A percentile compares a stretch with the other conserved stretches of the same genome.
phyloP scores from a whole-genome alignment of 2,113 vertebrate species.

The Anhinga rufa region DNA sequence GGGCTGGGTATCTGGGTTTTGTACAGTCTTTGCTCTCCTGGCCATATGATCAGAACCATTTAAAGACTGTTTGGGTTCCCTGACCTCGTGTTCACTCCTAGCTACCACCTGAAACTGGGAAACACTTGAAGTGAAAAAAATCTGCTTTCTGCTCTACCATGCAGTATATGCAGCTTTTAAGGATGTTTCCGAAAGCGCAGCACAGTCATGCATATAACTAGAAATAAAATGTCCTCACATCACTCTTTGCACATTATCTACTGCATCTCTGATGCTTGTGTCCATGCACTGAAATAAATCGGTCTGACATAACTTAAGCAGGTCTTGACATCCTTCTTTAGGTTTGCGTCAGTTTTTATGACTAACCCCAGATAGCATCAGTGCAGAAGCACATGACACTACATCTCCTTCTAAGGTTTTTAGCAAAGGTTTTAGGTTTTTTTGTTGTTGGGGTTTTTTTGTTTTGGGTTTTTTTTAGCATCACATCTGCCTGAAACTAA shows the following conservation, averaged over 20 bases:
- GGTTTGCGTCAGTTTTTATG: background rate
- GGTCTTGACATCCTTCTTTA: background rate
- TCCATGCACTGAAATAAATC: background rate
- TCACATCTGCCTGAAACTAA: background rate
- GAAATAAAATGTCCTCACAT: background rate
- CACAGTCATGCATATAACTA: background rate
- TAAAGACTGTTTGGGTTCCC: slow-evolving; percentile 68
- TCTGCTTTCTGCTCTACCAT: background rate
- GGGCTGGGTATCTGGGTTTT: slow-evolving; percentile 63
- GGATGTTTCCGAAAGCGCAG: background rate
- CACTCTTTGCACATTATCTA: background rate
- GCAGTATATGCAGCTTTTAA: background rate
- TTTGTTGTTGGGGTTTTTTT: too few species aligned
- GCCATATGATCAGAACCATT: slow-evolving; percentile 58
- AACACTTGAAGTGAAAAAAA: slow-evolving; percentile 71
- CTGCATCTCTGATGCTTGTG: background rate
- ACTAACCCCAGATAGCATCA: background rate
- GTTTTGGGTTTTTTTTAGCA: background rate
- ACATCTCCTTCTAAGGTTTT: background rate
- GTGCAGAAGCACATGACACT: background rate
- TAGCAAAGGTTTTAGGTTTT: background rate
- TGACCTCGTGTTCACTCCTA: slow-evolving; percentile 73
- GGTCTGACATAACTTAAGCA: background rate
- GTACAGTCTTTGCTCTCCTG: slow-evolving; percentile 70
- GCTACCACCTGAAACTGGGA: slow-evolving; percentile 81